Conservation (phyloP, 2,888 invertebrate genomes). For the Hedychridium roseum region DNA sequence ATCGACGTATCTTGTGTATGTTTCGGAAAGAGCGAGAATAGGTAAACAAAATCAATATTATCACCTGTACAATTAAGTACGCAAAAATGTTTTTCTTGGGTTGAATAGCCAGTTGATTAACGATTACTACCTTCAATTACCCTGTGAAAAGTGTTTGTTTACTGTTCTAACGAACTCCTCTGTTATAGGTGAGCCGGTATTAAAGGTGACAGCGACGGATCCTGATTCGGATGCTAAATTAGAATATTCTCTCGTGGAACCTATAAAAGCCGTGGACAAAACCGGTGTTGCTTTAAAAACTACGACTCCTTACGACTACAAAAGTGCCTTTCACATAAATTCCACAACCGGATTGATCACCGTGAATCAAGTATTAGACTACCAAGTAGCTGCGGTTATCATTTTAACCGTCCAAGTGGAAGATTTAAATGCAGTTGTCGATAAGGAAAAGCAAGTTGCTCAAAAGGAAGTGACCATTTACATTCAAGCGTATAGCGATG, state of each 20-base stretch:
- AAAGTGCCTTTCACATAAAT: constrained; percentile 75
- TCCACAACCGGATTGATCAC: constrained; percentile 74
- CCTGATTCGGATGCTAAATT: constrained; percentile 75
- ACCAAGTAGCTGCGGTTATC: constrained; percentile 78
- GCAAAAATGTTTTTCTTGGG: too few relatives aligned
- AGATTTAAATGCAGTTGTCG: constrained; percentile 75
- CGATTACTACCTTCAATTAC: too few relatives aligned
- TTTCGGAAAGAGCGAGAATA: constrained; percentile 74
- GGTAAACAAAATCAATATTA: constrained; percentile 50
- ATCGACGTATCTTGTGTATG: constrained; percentile 72
- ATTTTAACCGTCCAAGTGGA: constrained; percentile 76
- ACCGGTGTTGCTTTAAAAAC: constrained; percentile 75
- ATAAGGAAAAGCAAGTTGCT: constrained; percentile 72
- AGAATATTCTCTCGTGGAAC: constrained; percentile 74
- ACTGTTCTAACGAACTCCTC: too few relatives aligned
- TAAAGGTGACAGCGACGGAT: constrained; percentile 74
- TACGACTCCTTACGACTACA: constrained; percentile 71
- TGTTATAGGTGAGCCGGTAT: constrained; percentile 67
- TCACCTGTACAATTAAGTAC: constrained; percentile 1
- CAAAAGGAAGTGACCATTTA: constrained; percentile 78
- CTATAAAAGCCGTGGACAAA: constrained; percentile 76
- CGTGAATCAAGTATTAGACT: constrained; percentile 74
- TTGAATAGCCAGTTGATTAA: too few relatives aligned
- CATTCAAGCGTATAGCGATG: constrained; percentile 79
- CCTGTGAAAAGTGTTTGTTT: too few relatives aligned